A percentile compares a stretch with the other conserved stretches of the same genome.
Conservation (phyloP, 2,113 vertebrate genomes). For the Myrmecobius fasciatus region DNA sequence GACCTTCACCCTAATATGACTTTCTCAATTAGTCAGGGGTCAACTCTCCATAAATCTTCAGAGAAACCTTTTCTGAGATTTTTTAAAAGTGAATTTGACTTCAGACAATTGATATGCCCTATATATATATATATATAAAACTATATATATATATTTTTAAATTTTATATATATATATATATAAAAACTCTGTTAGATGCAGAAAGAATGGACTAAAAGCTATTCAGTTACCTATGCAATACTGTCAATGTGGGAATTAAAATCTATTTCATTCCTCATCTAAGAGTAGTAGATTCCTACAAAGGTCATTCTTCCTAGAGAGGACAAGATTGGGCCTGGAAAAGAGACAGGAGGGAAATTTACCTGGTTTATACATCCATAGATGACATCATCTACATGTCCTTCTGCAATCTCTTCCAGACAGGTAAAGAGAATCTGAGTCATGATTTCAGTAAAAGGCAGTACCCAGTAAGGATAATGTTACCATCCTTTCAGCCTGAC, state of each 20-base stretch:
- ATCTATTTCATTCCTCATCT: not conserved
- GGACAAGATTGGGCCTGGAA: not conserved
- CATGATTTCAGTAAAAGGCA: slow-evolving; percentile 41
- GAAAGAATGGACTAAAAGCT: not conserved
- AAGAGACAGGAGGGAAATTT: not conserved
- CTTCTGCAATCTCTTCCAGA: slow-evolving; percentile 42
- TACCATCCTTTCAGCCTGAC: slow-evolving; percentile 24
- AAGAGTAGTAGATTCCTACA: not conserved
- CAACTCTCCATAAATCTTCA: not conserved
- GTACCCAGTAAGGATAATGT: not conserved
- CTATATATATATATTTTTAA: too few species aligned
- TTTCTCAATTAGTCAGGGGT: not conserved
- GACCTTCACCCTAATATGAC: not conserved
- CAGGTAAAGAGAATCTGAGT: slow-evolving; percentile 67
- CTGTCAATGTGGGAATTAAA: not conserved
- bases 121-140: too few species aligned
- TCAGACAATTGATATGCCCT: too few species aligned
- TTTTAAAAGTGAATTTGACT: not conserved
- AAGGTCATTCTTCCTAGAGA: not conserved
- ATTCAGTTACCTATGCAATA: not conserved
- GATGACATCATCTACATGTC: slow-evolving; percentile 35
- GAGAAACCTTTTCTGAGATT: not conserved
- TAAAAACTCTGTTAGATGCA: too few species aligned
- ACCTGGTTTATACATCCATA: not conserved
- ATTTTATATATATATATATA: too few species aligned